A percentile compares a stretch with the other conserved stretches of the same genome.
Evolutionary conservation across 2,113 vertebrate genomes (phyloP).

Genomic region (Gnathonemus longibarbis): DNA sequence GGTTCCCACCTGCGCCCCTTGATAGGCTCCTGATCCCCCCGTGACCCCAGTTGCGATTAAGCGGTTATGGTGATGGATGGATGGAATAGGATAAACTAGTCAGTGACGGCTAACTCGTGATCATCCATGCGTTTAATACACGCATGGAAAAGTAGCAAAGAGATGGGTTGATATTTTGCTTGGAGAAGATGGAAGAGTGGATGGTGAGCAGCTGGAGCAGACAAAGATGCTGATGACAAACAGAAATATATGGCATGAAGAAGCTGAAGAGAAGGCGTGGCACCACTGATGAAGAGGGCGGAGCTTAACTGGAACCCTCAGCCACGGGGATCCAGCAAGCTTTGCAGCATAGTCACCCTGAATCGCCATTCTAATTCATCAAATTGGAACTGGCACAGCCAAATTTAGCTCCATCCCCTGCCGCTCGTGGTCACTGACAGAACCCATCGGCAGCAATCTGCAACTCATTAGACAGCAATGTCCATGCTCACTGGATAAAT

Average conservation of each 20-base stretch:
- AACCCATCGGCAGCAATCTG: slow-evolving; percentile 18
- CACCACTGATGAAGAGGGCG: slow-evolving; percentile 24
- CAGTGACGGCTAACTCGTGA: neutral
- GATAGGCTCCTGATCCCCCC: no score
- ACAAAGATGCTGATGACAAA: neutral
- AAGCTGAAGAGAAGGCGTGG: slow-evolving; percentile 17
- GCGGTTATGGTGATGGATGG: no score
- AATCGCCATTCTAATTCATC: slow-evolving; percentile 4
- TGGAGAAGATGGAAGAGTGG: neutral
- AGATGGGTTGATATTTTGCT: neutral
- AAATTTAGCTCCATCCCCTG: slow-evolving; percentile 19
- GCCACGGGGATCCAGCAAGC: no score
- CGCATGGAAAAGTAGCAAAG: neutral
- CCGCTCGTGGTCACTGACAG: neutral
- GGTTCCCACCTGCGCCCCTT: no score
- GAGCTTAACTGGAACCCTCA: neutral
- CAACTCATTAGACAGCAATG: slow-evolving; percentile 15
- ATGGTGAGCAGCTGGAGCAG: neutral
- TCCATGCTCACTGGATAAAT: slow-evolving; percentile 4
- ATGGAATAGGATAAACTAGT: neutral
- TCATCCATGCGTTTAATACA: neutral
- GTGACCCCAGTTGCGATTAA: no score
- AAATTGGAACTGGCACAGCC: slow-evolving; percentile 21
- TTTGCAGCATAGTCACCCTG: neutral
- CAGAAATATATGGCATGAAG: neutral